phyloP scores from a whole-genome alignment of 2,888 invertebrate species.

The Oligia strigilis region DNA sequence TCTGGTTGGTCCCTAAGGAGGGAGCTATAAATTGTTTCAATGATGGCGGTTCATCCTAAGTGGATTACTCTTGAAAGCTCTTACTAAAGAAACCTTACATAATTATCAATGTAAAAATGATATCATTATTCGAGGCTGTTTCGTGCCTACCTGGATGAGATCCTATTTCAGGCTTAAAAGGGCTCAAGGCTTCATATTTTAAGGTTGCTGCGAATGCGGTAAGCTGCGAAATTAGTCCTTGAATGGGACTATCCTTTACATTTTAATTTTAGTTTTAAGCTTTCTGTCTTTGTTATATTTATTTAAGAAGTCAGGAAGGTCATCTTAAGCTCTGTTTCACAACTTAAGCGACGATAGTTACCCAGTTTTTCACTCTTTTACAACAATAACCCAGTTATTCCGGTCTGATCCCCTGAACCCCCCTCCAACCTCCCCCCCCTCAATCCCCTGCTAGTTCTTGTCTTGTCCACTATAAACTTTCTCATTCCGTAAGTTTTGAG shows the following conservation, averaged over 20 bases:
- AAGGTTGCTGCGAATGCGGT: neutral
- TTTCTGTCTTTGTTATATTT: neutral
- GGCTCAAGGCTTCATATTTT: neutral
- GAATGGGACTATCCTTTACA: too few relatives aligned
- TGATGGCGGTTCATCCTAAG: slow-evolving; percentile 10
- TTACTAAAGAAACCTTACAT: slow-evolving; percentile 18
- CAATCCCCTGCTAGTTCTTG: too few relatives aligned
- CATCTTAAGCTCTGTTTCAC: neutral
- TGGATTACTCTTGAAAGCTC: slow-evolving; percentile 3
- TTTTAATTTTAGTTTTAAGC: neutral
- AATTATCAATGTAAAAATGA: slow-evolving; percentile 29
- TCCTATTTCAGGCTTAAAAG: neutral
- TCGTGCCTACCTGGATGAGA: neutral
- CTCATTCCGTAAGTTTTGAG: too few relatives aligned
- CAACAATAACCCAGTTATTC: neutral
- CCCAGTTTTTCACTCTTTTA: neutral
- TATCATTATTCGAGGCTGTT: neutral
- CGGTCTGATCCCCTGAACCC: too few relatives aligned
- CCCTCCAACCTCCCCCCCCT: too few relatives aligned
- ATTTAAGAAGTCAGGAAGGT: neutral
- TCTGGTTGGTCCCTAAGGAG: slow-evolving; percentile 12
- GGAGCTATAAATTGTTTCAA: slow-evolving; percentile 26
- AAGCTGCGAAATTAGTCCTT: too few relatives aligned
- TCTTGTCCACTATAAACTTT: too few relatives aligned
- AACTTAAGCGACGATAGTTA: too few relatives aligned